A percentile compares a stretch with the other conserved stretches of the same genome.
Conservation (phyloP, 2,113 vertebrate genomes). For the Centropus unirufus region DNA sequence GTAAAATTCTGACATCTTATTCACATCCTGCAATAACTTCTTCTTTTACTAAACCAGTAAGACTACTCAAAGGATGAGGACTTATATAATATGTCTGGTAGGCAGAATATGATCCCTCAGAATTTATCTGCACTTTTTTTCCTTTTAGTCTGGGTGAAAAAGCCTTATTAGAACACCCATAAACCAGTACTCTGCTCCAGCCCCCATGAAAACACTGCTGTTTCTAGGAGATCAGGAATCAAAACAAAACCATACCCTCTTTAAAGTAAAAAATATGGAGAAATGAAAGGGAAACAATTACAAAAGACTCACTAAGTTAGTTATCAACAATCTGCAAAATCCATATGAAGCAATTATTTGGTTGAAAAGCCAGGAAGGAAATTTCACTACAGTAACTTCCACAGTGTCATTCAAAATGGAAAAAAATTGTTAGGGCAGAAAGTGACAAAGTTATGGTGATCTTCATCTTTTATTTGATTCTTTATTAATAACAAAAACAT, state of each 20-base stretch:
- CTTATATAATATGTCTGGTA: neutral
- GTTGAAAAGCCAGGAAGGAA: slow-evolving; percentile 18
- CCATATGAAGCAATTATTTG: slow-evolving; percentile 5
- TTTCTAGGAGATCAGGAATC: neutral
- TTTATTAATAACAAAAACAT: neutral
- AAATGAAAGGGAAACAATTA: slow-evolving; percentile 3
- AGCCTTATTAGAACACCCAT: neutral
- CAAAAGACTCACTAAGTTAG: slow-evolving; percentile 16
- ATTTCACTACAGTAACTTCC: neutral
- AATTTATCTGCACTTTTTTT: neutral
- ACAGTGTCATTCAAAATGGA: slow-evolving; percentile 8
- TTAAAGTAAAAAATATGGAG: neutral
- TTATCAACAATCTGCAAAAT: slow-evolving; percentile 25
- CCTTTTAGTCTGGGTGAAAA: neutral
- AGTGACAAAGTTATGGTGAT: neutral
- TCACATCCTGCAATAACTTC: neutral
- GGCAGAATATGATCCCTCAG: neutral
- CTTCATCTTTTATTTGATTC: neutral
- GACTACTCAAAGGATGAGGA: neutral
- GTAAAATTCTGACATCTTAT: neutral
- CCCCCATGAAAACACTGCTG: neutral
- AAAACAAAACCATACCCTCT: neutral
- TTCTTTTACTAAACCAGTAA: neutral
- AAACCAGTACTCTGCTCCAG: neutral
- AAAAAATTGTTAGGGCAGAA: neutral